Percentiles rank a stretch among this genome's conserved stretches.
Conservation (phyloP, 1,140 invertebrate genomes). For the Calephelis nemesis region DNA sequence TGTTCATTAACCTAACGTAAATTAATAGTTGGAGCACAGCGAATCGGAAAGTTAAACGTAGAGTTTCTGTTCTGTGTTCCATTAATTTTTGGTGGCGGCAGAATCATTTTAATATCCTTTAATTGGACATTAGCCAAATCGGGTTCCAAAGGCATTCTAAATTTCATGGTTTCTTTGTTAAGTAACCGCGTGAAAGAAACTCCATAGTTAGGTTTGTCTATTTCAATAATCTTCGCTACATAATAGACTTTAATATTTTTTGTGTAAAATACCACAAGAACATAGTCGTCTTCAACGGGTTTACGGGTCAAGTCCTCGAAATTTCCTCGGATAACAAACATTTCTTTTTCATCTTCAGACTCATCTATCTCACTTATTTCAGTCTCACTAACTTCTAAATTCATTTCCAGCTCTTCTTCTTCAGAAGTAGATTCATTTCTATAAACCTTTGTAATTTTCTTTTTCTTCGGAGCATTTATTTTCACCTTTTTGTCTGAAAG, state of each 20-base stretch:
- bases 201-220: not conserved
- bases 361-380: not conserved
- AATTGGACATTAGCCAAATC: too few species aligned
- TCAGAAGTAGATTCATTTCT: too few species aligned
- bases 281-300: slow-evolving; percentile 5
- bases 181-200: slow-evolving; percentile 13
- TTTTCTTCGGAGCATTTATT: not conserved
- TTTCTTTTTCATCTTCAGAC: not conserved
- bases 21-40: slow-evolving; percentile 4
- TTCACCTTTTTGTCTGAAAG: too few species aligned
- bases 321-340: slow-evolving; percentile 9
- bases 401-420: too few species aligned
- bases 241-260: slow-evolving; percentile 20
- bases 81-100: too few species aligned
- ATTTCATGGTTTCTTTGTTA: slow-evolving; percentile 20
- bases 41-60: slow-evolving; percentile 9
- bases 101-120: too few species aligned
- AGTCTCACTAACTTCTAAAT: not conserved
- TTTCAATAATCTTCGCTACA: slow-evolving; percentile 11
- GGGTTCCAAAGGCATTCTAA: slow-evolving; percentile 16
- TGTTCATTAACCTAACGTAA: not conserved
- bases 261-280: slow-evolving; percentile 17
- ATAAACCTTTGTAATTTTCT: not conserved
- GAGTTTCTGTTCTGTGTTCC: slow-evolving; percentile 12
- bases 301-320: not conserved